Percentiles rank a stretch among this genome's conserved stretches.
These are phyloP conservation scores for Enteromius trimaculatus DNA, from an alignment of 2,797 vertebrate species.

Conservation along the genomic window DNA sequence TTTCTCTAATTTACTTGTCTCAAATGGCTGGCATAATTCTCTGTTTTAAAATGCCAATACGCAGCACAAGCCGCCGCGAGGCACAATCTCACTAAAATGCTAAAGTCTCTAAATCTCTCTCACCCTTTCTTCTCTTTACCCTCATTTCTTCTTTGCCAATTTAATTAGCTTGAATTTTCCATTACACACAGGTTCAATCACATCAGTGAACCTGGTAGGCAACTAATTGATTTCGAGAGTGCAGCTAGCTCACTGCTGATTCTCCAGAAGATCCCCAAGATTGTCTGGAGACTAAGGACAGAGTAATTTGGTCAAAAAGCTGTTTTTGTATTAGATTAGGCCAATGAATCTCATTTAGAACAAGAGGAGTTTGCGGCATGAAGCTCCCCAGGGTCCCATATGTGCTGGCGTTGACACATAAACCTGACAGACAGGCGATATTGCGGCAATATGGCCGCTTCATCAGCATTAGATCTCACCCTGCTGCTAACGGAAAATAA, in stretches of 20 bases:
- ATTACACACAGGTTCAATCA: conserved; percentile 70
- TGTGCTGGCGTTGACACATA: conserved; percentile 78
- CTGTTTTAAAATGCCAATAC: conserved; percentile 44
- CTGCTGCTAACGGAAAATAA: conserved; percentile 90
- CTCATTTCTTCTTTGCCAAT: conserved; percentile 67
- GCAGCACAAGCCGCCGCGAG: conserved; percentile 13
- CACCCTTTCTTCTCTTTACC: conserved; percentile 54
- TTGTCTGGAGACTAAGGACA: conserved; percentile 64
- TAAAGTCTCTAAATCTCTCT: conserved; percentile 58
- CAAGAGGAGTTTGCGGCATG: conserved; percentile 82
- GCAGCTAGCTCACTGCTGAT: conserved; percentile 58
- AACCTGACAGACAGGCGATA: conserved; percentile 75
- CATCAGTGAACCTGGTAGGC: conserved; percentile 64
- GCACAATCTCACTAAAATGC: conserved; percentile 38
- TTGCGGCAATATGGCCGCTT: conserved; percentile 86
- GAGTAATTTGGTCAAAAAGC: conserved; percentile 86
- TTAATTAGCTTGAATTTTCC: conserved; percentile 70
- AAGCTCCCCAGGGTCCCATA: conserved; percentile 81
- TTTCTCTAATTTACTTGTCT: conserved; percentile 29
- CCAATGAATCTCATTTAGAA: conserved; percentile 92
- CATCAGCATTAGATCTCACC: conserved; percentile 83
- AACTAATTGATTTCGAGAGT: conserved; percentile 68
- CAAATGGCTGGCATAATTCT: conserved; percentile 45
- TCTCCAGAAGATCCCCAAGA: conserved; percentile 61
- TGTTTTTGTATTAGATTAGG: conserved; percentile 88